These are phyloP conservation scores for Plectus sambesii DNA, from an alignment of 1,140 invertebrate species.

Conservation along the genomic window DNA sequence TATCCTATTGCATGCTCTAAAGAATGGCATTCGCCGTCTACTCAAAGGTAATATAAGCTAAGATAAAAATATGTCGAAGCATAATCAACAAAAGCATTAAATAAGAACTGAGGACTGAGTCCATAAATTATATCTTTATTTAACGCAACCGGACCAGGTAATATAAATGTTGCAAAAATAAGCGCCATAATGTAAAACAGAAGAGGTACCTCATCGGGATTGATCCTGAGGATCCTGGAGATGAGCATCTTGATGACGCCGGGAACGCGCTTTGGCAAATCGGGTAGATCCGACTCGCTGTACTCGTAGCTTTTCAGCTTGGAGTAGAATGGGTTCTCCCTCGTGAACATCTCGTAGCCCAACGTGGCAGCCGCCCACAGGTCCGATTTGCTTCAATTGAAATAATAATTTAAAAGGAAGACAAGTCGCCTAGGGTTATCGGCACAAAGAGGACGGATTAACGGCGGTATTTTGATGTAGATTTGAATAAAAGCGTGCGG, in stretches of 20 bases:
- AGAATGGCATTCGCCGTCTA: background rate
- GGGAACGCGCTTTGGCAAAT: slow-evolving; percentile 16
- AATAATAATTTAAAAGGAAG: background rate
- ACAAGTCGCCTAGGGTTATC: too few species aligned
- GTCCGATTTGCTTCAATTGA: slow-evolving; percentile 24
- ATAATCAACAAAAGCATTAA: too few species aligned
- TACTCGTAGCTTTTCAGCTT: slow-evolving; percentile 23
- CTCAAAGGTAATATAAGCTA: background rate
- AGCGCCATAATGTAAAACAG: too few species aligned
- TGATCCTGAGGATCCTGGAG: slow-evolving; percentile 17
- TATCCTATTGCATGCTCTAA: too few species aligned
- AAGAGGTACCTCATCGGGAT: slow-evolving; percentile 26
- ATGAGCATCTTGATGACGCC: slow-evolving; percentile 22
- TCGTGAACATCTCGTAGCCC: slow-evolving; percentile 31
- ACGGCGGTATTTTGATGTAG: too few species aligned
- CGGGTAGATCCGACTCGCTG: slow-evolving; percentile 18
- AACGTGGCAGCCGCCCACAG: slow-evolving; percentile 25
- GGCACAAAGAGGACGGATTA: too few species aligned
- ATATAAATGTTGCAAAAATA: slow-evolving; percentile 4
- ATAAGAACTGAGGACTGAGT: too few species aligned
- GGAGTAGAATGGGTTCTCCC: slow-evolving; percentile 28
- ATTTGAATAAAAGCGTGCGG: too few species aligned
- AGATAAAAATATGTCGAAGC: background rate
- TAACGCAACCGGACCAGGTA: too few species aligned
- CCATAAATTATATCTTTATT: too few species aligned